Base-by-base conservation (phyloP, 92 coral and sea anemone genomes). In the Bergia sp. region DNA sequence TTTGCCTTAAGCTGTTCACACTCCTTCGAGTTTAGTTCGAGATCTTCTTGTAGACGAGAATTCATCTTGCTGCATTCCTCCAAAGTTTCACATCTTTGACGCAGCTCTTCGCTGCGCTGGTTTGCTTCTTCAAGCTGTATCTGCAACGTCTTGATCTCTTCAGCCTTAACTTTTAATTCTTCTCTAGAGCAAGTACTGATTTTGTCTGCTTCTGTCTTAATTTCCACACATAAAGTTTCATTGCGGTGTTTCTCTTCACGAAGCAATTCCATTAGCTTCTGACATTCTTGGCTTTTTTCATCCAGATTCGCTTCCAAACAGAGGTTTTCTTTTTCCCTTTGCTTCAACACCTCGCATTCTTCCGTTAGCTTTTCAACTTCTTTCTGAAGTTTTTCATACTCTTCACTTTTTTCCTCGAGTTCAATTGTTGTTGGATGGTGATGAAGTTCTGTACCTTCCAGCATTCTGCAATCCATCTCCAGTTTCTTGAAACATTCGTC, bases 391-490 rank as follows among this genome's bases (percentile, higher is more conserved):
- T 50, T 69, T 64, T 82, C 94, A 57, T 64, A 77, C 80, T 91
- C 93, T n/a, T 79, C 16, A 86, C 89, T 66, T 76, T 61, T 13
- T 90, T 86, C 37, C 86, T 90, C n/a, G 85, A 81, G 38, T 86
- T 75, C 88, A 80, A 76, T 1, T 89, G 77, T 13, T 44, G 66
- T 21, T 6, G 69, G 8, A 6, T 61, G n/a, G 69, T 61, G 69
- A 23, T 72, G 41, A 55, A 16, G n/a, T 81, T 81, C 85, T 38
- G 37, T 44, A 40, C 38, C 80, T 79, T 79, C 65, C 2, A 38
- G 40, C 29, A 29, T 79, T 9, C 39, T 38, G 37, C 82, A 79
- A 10, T 79, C 82, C 57, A 45, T 7, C 1, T 47, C 82, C 41
- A 49, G 82, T 79, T 47, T 79, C 55, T 15, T 55, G 7, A 44